Evolutionary conservation across 2,113 vertebrate genomes (phyloP).

Genomic region (human): DNA sequence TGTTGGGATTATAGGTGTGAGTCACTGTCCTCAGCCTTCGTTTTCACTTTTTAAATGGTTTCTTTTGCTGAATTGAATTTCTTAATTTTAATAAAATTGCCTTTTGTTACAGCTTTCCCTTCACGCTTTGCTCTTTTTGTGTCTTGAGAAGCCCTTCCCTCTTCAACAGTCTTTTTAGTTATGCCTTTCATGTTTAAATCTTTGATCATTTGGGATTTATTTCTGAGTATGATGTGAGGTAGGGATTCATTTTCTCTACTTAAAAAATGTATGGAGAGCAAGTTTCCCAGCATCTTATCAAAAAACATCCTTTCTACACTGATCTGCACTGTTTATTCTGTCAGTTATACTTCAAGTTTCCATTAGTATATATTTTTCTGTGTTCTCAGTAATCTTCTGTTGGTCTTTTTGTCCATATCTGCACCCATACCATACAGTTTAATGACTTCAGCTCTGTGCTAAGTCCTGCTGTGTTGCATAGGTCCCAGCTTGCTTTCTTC

Average conservation of each 20-base stretch:
- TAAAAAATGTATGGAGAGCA: not conserved
- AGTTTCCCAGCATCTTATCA: not conserved
- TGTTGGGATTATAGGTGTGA: no score
- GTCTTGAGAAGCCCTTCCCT: not conserved
- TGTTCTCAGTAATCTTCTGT: fast-evolving
- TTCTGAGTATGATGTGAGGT: not conserved
- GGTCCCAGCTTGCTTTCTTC: fast-evolving
- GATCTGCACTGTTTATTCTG: fast-evolving
- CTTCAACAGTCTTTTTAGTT: fast-evolving
- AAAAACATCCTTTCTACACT: fast-evolving
- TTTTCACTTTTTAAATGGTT: not conserved
- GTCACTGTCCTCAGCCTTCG: no score
- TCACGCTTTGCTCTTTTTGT: not conserved
- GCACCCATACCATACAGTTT: fast-evolving
- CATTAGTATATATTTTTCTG: fast-evolving
- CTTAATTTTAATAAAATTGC: not conserved
- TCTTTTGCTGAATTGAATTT: not conserved
- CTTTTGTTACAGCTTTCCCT: no score
- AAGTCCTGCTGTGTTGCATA: fast-evolving
- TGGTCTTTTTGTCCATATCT: fast-evolving
- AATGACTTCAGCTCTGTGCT: fast-evolving
- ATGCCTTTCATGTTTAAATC: not conserved
- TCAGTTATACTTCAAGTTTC: fast-evolving
- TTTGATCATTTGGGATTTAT: not conserved
- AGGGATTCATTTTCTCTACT: not conserved